Base-by-base conservation (phyloP, 2,888 invertebrate species). In the Sicus ferrugineus region DNA sequence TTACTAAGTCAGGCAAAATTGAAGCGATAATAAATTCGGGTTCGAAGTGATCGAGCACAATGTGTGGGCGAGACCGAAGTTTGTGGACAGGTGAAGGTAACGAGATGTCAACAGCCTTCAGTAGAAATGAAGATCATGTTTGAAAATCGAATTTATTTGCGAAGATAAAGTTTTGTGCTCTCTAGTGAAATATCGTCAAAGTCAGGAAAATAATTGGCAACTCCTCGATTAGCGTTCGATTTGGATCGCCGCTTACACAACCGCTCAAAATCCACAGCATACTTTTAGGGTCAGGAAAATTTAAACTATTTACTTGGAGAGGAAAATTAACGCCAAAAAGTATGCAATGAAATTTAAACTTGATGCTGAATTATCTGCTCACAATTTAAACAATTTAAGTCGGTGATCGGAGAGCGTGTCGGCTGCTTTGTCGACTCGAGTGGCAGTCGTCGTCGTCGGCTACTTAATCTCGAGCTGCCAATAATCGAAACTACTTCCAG, bases 391-490 rank as follows among this genome's bases (percentile, higher is more conserved):
- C n/a, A n/a, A 3, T 16, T 42, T 38, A 38, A 38, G 38, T 38
- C 6, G 11, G 6, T 38, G 7, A 9, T 38, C 11, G 38, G 11
- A 38, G 11, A 38, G 6, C 11, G 11, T 9, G 42, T 1, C n/a
- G 14, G 9, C 11, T 16, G 4, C 42, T 16, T 42, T 42, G n/a
- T 42, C n/a, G 7, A n/a, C 42, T 5, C 42, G 28, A 11, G n/a
- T 56, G 21, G 50, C 50, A 19, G 21, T 59, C 61, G 14, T 11
- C n/a, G 38, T 23, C 28, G 38, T n/a, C 28, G 23, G 61, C 46
- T 26, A 61, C 42, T 61, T 38, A 19, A 61, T 38, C 42, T 42
- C 23, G 42, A 61, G 19, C 42, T 61, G 61, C 26, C 61, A 61
- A 61, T 42, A 61, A 26, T 26, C 26, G 26, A 23, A 61, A 61